phyloP scores from a whole-genome alignment of 1,140 invertebrate genomes.

The Belonocnema kinseyi region DNA sequence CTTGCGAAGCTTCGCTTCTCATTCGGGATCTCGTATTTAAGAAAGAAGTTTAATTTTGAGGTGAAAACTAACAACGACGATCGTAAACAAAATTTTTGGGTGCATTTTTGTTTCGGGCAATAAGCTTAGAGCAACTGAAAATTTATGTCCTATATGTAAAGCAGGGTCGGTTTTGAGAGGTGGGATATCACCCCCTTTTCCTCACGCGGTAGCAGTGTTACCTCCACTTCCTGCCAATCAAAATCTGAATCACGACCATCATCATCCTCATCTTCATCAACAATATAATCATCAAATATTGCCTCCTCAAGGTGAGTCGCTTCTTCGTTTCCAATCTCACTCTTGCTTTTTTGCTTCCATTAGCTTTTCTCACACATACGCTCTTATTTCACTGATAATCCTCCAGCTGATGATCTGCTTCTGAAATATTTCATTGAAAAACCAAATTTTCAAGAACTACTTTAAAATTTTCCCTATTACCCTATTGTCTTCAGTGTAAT shows the following conservation, averaged over 20 bases:
- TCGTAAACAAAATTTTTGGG: neutral
- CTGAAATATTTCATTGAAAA: too few relatives aligned
- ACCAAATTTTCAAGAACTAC: neutral
- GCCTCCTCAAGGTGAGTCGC: slow-evolving; percentile 75
- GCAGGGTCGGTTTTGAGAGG: slow-evolving; percentile 71
- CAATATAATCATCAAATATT: slow-evolving; percentile 73
- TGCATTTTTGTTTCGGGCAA: neutral
- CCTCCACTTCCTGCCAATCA: slow-evolving; percentile 78
- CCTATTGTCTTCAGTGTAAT: neutral
- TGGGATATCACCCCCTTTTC: slow-evolving; percentile 75
- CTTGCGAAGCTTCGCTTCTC: slow-evolving; percentile 22
- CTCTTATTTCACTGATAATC: too few relatives aligned
- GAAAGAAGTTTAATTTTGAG: neutral
- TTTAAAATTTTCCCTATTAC: too few relatives aligned
- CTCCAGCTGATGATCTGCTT: too few relatives aligned
- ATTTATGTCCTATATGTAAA: slow-evolving; percentile 59
- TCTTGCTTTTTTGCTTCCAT: slow-evolving; percentile 30
- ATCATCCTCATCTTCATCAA: slow-evolving; percentile 60
- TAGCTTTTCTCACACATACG: neutral
- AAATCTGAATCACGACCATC: slow-evolving; percentile 69
- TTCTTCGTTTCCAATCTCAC: slow-evolving; percentile 27
- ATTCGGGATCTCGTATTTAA: slow-evolving; percentile 1
- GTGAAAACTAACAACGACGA: neutral
- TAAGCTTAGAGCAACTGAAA: neutral
- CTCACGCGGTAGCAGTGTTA: slow-evolving; percentile 81